Percentiles rank a stretch among this genome's conserved stretches.
Evolutionary conservation across 2,797 vertebrate genomes (phyloP).

Genomic region (Propithecus perrieri): DNA sequence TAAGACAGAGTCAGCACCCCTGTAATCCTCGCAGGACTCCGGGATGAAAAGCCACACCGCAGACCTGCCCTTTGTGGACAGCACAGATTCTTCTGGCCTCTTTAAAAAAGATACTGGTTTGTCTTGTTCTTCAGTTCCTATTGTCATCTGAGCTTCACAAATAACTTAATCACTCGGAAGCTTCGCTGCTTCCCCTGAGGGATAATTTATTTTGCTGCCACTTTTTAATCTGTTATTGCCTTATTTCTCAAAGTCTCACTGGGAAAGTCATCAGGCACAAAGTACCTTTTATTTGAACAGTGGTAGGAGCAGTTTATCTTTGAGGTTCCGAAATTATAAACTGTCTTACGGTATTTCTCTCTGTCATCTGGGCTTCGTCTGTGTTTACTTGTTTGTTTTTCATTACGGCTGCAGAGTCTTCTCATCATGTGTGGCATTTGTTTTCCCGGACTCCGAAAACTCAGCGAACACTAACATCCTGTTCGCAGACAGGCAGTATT

Average conservation of each 20-base stretch:
- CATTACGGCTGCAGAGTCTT: neutral
- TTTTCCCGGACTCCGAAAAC: constrained; percentile 22
- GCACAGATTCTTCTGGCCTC: neutral
- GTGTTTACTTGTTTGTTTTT: constrained; percentile 37
- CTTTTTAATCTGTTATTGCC: constrained; percentile 31
- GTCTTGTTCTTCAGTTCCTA: neutral
- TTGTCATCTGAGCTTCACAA: neutral
- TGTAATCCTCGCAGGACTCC: neutral
- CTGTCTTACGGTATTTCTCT: neutral
- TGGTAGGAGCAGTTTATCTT: neutral
- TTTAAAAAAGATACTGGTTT: neutral
- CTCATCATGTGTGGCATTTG: constrained; percentile 14
- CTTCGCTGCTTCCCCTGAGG: neutral
- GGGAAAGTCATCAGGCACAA: constrained; percentile 8
- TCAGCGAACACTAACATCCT: neutral
- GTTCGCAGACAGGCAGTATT: neutral
- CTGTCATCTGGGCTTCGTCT: neutral
- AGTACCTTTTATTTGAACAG: neutral
- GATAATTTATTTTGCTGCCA: constrained; percentile 37
- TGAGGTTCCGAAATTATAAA: neutral
- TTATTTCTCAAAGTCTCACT: constrained; percentile 25
- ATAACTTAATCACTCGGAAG: neutral
- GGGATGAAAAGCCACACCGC: neutral
- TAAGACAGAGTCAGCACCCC: neutral
- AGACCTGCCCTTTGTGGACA: neutral